phyloP scores from a whole-genome alignment of 2,888 invertebrate genomes.

The Congeria kusceri region DNA sequence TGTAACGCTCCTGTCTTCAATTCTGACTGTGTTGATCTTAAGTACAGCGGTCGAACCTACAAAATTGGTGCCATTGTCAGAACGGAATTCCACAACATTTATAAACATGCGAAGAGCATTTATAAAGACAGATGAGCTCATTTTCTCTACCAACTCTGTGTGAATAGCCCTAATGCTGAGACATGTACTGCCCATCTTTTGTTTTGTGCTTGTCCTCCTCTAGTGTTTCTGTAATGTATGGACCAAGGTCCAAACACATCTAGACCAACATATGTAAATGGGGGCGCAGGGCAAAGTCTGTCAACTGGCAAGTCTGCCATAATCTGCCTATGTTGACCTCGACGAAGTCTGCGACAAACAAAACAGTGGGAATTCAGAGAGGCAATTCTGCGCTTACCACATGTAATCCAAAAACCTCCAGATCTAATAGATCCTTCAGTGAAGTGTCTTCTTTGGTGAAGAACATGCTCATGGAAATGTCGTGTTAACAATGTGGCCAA shows the following conservation, averaged over 20 bases:
- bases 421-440: constrained; percentile 50
- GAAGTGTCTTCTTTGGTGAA: constrained; percentile 54
- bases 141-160: constrained; percentile 52
- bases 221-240: constrained; percentile 35
- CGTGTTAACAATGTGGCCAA: constrained; percentile 37
- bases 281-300: constrained; percentile 43
- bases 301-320: constrained; percentile 59
- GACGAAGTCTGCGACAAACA: constrained; percentile 20
- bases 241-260: constrained; percentile 56
- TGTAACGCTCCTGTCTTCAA: constrained; percentile 30
- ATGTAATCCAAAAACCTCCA: constrained; percentile 51
- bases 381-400: constrained; percentile 21
- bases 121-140: constrained; percentile 51
- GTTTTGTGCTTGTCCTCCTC: constrained; percentile 47
- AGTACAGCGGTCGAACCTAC: constrained; percentile 36
- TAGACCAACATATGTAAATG: constrained; percentile 58
- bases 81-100: constrained; percentile 34
- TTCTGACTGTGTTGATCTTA: constrained; percentile 17
- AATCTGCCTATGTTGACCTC: not conserved
- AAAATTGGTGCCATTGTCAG: constrained; percentile 54
- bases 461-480: constrained; percentile 41
- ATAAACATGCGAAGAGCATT: constrained; percentile 50
- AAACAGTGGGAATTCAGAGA: constrained; percentile 35
- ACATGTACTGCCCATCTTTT: constrained; percentile 61
- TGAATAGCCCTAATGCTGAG: constrained; percentile 54